phyloP scores from a whole-genome alignment of 1,140 invertebrate species.

The Musca domestica region DNA sequence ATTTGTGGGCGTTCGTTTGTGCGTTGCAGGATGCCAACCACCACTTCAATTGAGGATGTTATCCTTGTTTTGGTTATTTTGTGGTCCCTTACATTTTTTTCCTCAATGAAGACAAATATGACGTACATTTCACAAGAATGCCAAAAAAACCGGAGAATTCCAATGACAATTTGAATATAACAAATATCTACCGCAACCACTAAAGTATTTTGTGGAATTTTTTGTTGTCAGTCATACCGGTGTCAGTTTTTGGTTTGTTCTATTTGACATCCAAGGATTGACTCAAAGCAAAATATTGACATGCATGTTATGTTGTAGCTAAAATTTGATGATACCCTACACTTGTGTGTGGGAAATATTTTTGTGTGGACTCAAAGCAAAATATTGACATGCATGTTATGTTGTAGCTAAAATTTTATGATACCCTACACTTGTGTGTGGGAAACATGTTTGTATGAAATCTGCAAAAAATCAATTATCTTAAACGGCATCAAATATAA shows the following conservation, averaged over 20 bases:
- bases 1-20: no score
- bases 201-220: conserved; percentile 12
- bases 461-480: no score
- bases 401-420: no score
- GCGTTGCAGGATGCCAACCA: no score
- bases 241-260: not conserved
- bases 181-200: conserved; percentile 18
- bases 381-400: not conserved
- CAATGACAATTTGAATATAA: conserved; percentile 17
- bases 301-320: not conserved
- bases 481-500: no score
- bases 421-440: no score
- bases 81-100: no score
- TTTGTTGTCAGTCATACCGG: not conserved
- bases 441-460: no score
- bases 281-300: not conserved
- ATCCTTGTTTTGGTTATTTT: no score
- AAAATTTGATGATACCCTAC: no score
- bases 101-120: not conserved
- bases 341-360: no score
- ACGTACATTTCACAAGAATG: conserved; percentile 10
- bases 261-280: conserved; percentile 13
- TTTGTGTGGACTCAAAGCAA: not conserved
- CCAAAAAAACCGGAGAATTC: conserved; percentile 6
- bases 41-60: no score